These are phyloP conservation scores for Aporrectodea caliginosa DNA, from an alignment of 1,140 invertebrate species.

Conservation along the genomic window DNA sequence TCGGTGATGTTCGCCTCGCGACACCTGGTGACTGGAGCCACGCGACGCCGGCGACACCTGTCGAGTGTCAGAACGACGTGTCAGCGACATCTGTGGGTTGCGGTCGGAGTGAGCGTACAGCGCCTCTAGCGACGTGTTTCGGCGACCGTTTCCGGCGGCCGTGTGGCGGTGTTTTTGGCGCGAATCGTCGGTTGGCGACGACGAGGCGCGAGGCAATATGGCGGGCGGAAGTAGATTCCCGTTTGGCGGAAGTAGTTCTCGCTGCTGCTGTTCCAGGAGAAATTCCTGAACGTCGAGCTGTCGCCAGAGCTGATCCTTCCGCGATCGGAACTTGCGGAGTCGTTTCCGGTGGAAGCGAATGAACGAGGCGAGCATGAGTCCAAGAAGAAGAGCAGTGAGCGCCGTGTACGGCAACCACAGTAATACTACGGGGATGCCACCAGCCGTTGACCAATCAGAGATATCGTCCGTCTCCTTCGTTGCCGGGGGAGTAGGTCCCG, in stretches of 20 bases:
- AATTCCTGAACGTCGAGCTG: slow-evolving; percentile 24
- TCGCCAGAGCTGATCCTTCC: slow-evolving; percentile 13
- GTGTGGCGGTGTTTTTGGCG: neutral
- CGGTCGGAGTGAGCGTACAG: neutral
- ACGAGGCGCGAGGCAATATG: neutral
- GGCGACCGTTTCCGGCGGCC: neutral
- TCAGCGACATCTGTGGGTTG: neutral
- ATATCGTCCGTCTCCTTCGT: neutral
- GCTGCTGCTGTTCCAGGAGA: neutral
- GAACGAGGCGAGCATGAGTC: slow-evolving; percentile 23
- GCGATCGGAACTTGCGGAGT: slow-evolving; percentile 26
- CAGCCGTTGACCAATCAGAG: neutral
- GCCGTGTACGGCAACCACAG: slow-evolving; percentile 29
- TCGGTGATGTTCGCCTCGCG: neutral
- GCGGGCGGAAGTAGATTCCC: neutral
- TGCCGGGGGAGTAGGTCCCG: neutral
- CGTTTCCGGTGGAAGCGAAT: slow-evolving; percentile 20
- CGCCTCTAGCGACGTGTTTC: neutral
- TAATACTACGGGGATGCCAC: slow-evolving; percentile 16
- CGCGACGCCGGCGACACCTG: neutral
- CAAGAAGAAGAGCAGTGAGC: slow-evolving; percentile 7
- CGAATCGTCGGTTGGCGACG: neutral
- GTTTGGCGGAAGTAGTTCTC: neutral
- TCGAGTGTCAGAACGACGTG: neutral
- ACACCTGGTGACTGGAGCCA: neutral